Evolutionary conservation across 2,797 vertebrate species (phyloP).

Genomic region (Lepilemur septentrionalis): DNA sequence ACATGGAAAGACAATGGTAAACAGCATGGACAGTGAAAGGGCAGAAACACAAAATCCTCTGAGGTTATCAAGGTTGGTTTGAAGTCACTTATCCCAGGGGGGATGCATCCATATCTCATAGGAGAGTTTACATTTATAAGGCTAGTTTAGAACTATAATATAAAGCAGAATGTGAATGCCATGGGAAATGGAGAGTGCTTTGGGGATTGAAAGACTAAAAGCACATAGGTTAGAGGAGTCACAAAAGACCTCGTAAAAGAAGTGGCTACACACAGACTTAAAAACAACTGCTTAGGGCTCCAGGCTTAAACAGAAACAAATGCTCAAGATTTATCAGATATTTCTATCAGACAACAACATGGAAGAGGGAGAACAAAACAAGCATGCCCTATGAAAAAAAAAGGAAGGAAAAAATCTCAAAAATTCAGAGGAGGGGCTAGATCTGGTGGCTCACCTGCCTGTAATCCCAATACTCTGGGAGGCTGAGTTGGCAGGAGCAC

Average conservation of each 20-base stretch:
- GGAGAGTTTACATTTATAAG: slow-evolving; percentile 12
- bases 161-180: background rate
- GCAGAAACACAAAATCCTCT: background rate
- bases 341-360: background rate
- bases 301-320: background rate
- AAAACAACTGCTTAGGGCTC: background rate
- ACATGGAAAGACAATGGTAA: background rate
- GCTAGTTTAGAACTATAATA: background rate
- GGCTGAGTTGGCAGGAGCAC: background rate
- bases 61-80: background rate
- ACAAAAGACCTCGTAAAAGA: background rate
- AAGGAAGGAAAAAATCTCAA: background rate
- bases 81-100: background rate
- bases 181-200: background rate
- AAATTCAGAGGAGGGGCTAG: background rate
- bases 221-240: background rate
- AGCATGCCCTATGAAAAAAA: background rate
- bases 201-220: slow-evolving; percentile 16
- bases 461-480: background rate
- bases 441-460: background rate
- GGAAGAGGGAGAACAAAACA: background rate
- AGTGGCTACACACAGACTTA: background rate
- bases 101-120: background rate
- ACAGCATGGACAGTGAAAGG: background rate
- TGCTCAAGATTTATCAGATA: background rate